These are phyloP conservation scores for Clarias batrachus DNA, from an alignment of 2,113 vertebrate genomes.

Conservation along the genomic window DNA sequence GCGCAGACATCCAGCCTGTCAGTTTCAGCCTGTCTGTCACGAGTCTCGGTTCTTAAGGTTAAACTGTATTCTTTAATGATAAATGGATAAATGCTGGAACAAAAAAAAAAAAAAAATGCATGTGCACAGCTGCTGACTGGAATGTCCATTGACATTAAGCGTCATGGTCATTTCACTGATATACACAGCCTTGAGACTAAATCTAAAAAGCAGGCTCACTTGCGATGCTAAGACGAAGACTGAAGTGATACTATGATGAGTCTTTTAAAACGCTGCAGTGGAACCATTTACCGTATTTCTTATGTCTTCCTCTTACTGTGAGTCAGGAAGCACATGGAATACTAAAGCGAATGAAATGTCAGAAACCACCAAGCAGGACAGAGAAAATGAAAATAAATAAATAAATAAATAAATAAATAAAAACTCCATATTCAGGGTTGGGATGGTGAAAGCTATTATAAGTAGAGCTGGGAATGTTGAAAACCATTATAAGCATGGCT, in stretches of 20 bases:
- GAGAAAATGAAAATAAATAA: not conserved
- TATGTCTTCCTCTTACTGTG: slow-evolving; percentile 1
- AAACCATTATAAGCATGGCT: not conserved
- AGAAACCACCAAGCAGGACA: not conserved
- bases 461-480: not conserved
- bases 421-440: not conserved
- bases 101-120: not conserved
- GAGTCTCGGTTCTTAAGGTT: not conserved
- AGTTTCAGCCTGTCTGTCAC: not conserved
- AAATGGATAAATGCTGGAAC: not conserved
- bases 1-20: not conserved
- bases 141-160: slow-evolving; percentile 2
- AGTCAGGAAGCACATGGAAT: not conserved
- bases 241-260: not conserved
- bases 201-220: not conserved
- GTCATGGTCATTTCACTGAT: not conserved
- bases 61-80: not conserved
- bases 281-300: not conserved
- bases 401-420: not conserved
- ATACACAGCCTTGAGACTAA: not conserved
- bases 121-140: not conserved
- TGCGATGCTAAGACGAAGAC: not conserved
- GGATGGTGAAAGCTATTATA: not conserved
- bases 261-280: slow-evolving; percentile 5
- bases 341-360: not conserved